phyloP scores from a whole-genome alignment of 2,113 vertebrate species.

The Bothrops jararaca region DNA sequence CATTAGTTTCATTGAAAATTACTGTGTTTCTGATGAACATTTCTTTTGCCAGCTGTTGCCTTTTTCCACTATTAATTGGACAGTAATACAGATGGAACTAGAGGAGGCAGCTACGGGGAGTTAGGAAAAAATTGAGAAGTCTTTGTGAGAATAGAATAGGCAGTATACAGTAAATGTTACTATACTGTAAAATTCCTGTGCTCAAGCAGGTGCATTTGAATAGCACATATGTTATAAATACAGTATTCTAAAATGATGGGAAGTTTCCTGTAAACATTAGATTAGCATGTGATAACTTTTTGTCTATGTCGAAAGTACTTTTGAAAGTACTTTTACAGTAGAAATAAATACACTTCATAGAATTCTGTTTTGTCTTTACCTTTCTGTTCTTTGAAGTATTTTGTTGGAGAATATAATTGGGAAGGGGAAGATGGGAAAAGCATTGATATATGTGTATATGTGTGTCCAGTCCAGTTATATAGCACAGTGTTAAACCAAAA shows the following conservation, averaged over 20 bases:
- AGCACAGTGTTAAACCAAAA: constrained; percentile 37
- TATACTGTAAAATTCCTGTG: background rate
- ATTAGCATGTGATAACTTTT: background rate
- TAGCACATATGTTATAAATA: constrained; percentile 9
- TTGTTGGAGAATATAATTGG: background rate
- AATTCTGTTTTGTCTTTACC: constrained; percentile 31
- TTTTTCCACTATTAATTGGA: constrained; percentile 5
- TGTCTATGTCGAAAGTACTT: background rate
- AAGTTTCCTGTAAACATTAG: background rate
- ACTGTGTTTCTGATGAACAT: constrained; percentile 66
- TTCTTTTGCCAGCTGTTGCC: constrained; percentile 55
- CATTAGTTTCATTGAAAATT: constrained; percentile 59
- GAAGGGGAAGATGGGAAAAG: background rate
- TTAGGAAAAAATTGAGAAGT: background rate
- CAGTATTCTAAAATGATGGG: background rate
- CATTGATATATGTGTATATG: background rate
- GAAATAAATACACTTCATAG: constrained; percentile 21
- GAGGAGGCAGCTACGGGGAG: constrained; percentile 11
- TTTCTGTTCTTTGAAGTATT: background rate
- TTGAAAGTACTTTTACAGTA: background rate
- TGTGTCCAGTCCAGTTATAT: background rate
- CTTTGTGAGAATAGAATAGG: constrained; percentile 18
- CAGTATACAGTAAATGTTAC: background rate
- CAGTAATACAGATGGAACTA: constrained; percentile 33
- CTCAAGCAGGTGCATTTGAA: background rate